A percentile compares a stretch with the other conserved stretches of the same genome.
phyloP scores from a whole-genome alignment of 2,113 vertebrate genomes.

The Larimichthys crocea region DNA sequence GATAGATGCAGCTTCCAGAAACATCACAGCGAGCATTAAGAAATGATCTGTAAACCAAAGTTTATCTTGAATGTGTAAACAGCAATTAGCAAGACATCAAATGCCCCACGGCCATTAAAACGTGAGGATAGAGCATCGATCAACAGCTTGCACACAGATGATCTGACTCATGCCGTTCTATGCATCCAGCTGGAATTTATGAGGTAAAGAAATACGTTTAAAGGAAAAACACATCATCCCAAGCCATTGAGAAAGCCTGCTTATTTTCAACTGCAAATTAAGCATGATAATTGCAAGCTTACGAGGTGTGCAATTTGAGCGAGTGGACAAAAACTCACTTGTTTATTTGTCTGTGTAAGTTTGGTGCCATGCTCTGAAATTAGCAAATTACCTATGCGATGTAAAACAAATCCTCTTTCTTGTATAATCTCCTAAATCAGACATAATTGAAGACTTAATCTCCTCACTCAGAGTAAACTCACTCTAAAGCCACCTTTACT shows the following conservation, averaged over 20 bases:
- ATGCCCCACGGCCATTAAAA: not conserved
- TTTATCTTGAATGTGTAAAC: not conserved
- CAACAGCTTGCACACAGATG: not conserved
- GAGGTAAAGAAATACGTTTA: constrained; percentile 21
- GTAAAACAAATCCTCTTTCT: constrained; percentile 61
- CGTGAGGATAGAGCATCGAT: not conserved
- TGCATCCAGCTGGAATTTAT: not conserved
- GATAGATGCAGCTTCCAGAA: not conserved
- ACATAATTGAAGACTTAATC: constrained; percentile 47
- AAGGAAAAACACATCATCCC: constrained; percentile 39
- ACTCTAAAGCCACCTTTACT: constrained; percentile 28
- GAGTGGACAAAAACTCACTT: constrained; percentile 39
- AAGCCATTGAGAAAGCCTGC: constrained; percentile 34
- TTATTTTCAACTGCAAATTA: constrained; percentile 69
- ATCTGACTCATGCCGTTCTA: constrained; percentile 1
- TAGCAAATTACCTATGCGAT: constrained; percentile 14
- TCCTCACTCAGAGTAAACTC: constrained; percentile 16
- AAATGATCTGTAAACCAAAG: not conserved
- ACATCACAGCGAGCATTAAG: not conserved
- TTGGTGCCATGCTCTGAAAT: constrained; percentile 37
- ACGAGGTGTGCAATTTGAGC: constrained; percentile 34
- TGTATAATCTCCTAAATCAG: constrained; percentile 66
- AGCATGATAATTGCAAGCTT: constrained; percentile 60
- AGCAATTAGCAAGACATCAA: not conserved
- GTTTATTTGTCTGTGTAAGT: constrained; percentile 53